Conservation (phyloP, 2,888 invertebrate genomes). For the Clostera curtula region DNA sequence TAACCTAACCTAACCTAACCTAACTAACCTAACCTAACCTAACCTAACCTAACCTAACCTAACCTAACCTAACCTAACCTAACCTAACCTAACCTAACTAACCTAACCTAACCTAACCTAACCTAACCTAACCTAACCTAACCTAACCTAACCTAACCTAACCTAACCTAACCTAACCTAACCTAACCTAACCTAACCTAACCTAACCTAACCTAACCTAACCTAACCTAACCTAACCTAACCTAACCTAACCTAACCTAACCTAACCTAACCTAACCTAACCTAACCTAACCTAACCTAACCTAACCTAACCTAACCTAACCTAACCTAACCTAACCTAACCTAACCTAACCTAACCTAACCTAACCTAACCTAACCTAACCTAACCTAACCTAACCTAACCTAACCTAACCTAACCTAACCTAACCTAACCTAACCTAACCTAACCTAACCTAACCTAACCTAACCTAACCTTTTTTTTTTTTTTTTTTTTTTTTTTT, state of each 20-base stretch:
- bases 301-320: conserved; percentile 16
- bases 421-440: conserved; percentile 11
- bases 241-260: conserved; percentile 19
- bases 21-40: conserved; percentile 8
- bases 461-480: conserved; percentile 6
- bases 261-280: conserved; percentile 19
- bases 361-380: conserved; percentile 9
- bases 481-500: too few species aligned
- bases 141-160: conserved; percentile 7
- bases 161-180: conserved; percentile 13
- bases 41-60: conserved; percentile 16
- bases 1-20: background rate
- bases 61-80: conserved; percentile 14
- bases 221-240: conserved; percentile 18
- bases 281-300: conserved; percentile 19
- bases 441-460: conserved; percentile 11
- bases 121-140: conserved; percentile 11
- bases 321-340: conserved; percentile 17
- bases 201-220: conserved; percentile 19
- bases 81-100: conserved; percentile 12
- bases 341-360: conserved; percentile 14
- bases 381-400: conserved; percentile 8
- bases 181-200: conserved; percentile 18
- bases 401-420: conserved; percentile 15
- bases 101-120: conserved; percentile 12